Conservation (phyloP, 2,888 invertebrate genomes). For the Timema cristinae region DNA sequence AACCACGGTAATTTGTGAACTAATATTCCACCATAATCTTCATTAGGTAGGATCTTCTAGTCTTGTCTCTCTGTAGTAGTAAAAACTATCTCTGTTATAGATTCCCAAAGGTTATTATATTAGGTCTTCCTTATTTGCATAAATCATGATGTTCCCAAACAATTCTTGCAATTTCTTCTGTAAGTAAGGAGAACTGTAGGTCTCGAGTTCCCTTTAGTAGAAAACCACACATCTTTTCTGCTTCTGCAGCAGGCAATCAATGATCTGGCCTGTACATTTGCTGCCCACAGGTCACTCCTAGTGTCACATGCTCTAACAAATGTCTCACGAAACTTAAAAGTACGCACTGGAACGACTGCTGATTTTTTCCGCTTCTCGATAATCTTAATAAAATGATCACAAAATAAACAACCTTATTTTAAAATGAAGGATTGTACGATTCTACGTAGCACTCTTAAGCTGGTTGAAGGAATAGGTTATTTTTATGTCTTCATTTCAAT, state of each 20-base stretch:
- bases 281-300: conserved; percentile 14
- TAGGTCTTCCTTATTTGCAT: background rate
- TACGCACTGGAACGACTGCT: conserved; percentile 6
- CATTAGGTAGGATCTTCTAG: conserved; percentile 1
- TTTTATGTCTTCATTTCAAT: background rate
- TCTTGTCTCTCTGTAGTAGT: conserved; percentile 12
- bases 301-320: background rate
- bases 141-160: conserved; percentile 10
- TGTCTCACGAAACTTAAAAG: conserved; percentile 11
- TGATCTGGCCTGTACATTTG: conserved; percentile 9
- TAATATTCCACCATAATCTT: background rate
- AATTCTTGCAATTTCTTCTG: background rate
- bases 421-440: conserved; percentile 11
- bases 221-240: conserved; percentile 3
- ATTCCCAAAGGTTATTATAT: conserved; percentile 10
- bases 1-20: too few species aligned
- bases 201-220: background rate
- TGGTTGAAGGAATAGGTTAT: conserved; percentile 1
- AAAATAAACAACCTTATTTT: conserved; percentile 4
- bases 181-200: conserved; percentile 3
- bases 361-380: background rate
- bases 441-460: conserved; percentile 12
- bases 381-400: background rate
- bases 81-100: conserved; percentile 3
- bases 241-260: conserved; percentile 10